Conservation (phyloP, 2,888 invertebrate genomes). For the Rosalia funebris region DNA sequence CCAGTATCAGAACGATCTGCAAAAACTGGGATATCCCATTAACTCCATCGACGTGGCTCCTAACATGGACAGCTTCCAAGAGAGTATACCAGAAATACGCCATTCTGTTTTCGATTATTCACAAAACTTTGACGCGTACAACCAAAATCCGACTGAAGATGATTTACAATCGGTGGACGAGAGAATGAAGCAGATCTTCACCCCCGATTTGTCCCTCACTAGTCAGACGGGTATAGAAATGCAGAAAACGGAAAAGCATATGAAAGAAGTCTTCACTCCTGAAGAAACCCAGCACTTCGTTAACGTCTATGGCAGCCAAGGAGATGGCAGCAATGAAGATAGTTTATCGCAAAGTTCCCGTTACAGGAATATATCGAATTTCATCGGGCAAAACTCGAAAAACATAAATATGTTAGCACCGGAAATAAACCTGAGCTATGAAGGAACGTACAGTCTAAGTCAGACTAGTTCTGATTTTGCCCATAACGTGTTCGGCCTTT, state of each 20-base stretch:
- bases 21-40: slow-evolving; percentile 26
- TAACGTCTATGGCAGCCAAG: not conserved
- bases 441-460: not conserved
- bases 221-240: slow-evolving; percentile 3
- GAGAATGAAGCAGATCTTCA: slow-evolving; percentile 9
- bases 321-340: not conserved
- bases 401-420: slow-evolving; percentile 43
- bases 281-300: slow-evolving; percentile 1
- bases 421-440: slow-evolving; percentile 36
- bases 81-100: slow-evolving; percentile 1
- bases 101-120: slow-evolving; percentile 31
- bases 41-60: not conserved
- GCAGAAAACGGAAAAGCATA: slow-evolving; percentile 4
- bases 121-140: not conserved
- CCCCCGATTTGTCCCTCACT: slow-evolving; percentile 10
- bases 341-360: slow-evolving; percentile 18
- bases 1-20: slow-evolving; percentile 41
- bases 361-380: slow-evolving; percentile 37
- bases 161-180: not conserved
- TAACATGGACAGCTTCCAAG: not conserved
- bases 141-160: slow-evolving; percentile 1
- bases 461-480: slow-evolving; percentile 18
- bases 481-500: slow-evolving; percentile 9
- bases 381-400: slow-evolving; percentile 37
- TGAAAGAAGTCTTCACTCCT: slow-evolving; percentile 28